These are phyloP conservation scores for Delia radicum DNA, from an alignment of 1,140 invertebrate genomes.

Conservation along the genomic window DNA sequence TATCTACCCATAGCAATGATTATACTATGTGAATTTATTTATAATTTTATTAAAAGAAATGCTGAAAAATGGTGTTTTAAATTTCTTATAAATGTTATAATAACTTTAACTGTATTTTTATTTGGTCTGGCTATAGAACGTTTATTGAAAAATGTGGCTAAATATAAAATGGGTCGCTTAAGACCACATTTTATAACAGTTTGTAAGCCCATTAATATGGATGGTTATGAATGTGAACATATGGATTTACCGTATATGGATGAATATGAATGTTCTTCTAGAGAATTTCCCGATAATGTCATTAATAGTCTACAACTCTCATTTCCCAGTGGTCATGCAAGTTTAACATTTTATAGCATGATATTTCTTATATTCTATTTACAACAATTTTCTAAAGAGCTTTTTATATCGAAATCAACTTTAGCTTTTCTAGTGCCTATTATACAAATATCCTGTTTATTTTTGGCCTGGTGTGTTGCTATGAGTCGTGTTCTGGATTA, in stretches of 20 bases:
- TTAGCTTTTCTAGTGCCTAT: not conserved
- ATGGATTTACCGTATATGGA: not conserved
- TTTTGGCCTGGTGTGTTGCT: constrained; percentile 50
- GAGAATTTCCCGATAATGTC: not conserved
- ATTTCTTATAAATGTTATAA: too few species aligned
- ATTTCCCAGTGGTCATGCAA: constrained; percentile 9
- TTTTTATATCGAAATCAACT: not conserved
- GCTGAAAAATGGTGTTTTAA: not conserved
- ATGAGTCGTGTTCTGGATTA: constrained; percentile 91
- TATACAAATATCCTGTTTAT: not conserved
- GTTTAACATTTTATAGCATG: not conserved
- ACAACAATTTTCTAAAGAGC: too few species aligned
- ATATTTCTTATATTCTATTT: not conserved
- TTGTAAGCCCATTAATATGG: not conserved
- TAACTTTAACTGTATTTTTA: not conserved
- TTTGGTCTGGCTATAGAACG: not conserved
- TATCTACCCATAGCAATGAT: not conserved
- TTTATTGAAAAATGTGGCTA: not conserved
- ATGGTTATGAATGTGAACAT: not conserved
- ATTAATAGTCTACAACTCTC: not conserved
- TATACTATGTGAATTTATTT: not conserved
- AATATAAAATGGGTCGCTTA: not conserved
- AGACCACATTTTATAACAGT: not conserved
- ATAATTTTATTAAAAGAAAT: not conserved
- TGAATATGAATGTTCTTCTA: not conserved